These are phyloP conservation scores for Catostylus mosaicus DNA, from an alignment of 30 jellyfish, hydroid and myxozoan species.

Conservation along the genomic window DNA sequence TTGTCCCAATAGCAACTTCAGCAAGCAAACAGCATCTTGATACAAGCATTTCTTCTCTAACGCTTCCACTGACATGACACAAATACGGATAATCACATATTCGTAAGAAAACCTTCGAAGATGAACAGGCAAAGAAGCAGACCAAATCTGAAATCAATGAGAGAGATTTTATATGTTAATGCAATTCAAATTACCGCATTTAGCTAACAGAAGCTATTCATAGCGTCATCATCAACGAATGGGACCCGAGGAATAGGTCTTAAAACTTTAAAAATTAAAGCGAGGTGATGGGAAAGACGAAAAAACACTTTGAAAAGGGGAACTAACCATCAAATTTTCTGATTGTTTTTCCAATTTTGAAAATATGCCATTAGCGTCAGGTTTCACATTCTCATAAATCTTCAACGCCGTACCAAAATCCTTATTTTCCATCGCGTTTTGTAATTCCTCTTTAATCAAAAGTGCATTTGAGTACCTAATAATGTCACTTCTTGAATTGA, in stretches of 20 bases:
- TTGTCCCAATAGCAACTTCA: conserved; percentile 58
- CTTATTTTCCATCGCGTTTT: conserved; percentile 52
- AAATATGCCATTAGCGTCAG: conserved; percentile 1
- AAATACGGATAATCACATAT: conserved; percentile 71
- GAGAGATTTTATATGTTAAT: too few relatives aligned
- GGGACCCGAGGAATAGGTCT: too few relatives aligned
- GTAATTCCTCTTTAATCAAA: conserved; percentile 43
- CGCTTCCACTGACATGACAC: conserved; percentile 64
- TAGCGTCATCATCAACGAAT: too few relatives aligned
- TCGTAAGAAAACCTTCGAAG: conserved; percentile 60
- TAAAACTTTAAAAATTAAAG: background rate
- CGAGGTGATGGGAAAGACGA: background rate
- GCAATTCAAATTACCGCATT: too few relatives aligned
- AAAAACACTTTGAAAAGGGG: background rate
- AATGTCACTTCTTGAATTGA: conserved; percentile 50
- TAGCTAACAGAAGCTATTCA: too few relatives aligned
- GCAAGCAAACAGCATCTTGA: conserved; percentile 71
- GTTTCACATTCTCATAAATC: conserved; percentile 32
- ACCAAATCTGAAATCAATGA: background rate
- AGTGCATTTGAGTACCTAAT: conserved; percentile 36
- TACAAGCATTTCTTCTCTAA: conserved; percentile 64
- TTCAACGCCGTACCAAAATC: conserved; percentile 55
- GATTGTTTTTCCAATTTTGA: background rate
- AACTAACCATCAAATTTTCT: background rate
- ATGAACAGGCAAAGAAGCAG: conserved; percentile 36